phyloP scores from a whole-genome alignment of 1,140 invertebrate genomes.

The Zaprionus inermis region DNA sequence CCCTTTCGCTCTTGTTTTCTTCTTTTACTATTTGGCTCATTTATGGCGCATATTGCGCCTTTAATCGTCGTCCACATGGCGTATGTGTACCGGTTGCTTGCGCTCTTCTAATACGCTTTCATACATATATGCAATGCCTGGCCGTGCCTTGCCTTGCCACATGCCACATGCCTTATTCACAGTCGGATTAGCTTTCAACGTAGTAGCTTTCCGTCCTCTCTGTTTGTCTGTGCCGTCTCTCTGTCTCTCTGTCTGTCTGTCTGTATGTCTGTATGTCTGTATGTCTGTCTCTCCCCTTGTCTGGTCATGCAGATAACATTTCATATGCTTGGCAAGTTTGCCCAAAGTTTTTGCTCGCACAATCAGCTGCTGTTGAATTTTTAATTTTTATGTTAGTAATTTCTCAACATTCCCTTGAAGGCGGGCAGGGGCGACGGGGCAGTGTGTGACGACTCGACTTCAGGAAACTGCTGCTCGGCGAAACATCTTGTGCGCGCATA shows the following conservation, averaged over 20 bases:
- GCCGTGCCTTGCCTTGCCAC: background rate
- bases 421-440: no score
- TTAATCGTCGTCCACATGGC: conserved; percentile 64
- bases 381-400: conserved; percentile 83
- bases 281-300: background rate
- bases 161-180: conserved; percentile 24
- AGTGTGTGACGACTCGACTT: background rate
- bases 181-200: conserved; percentile 52
- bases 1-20: conserved; percentile 1
- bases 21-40: conserved; percentile 79
- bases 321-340: conserved; percentile 43
- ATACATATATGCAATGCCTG: conserved; percentile 25
- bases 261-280: background rate
- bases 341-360: conserved; percentile 58
- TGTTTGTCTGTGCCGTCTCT: conserved; percentile 6
- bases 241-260: background rate
- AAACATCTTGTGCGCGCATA: conserved; percentile 80
- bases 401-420: conserved; percentile 63
- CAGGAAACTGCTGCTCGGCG: conserved; percentile 51
- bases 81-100: conserved; percentile 19
- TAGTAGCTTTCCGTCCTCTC: conserved; percentile 7
- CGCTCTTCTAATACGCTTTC: conserved; percentile 32
- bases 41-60: conserved; percentile 79
- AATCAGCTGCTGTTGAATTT: conserved; percentile 82
- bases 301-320: conserved; percentile 5